Base-by-base conservation (phyloP, 2,888 invertebrate species). In the Linnaemya vulpina region DNA sequence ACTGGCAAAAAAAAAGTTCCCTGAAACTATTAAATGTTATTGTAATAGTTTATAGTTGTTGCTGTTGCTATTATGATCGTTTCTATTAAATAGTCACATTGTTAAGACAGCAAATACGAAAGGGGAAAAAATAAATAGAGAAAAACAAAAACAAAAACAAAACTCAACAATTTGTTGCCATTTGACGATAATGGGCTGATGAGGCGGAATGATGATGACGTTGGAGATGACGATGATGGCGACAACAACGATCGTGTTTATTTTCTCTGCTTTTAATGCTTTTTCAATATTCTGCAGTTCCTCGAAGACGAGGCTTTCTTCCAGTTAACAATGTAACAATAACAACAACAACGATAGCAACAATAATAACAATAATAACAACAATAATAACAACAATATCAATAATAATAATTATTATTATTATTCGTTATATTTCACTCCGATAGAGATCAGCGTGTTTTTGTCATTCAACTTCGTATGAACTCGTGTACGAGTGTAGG, bases 11-110 rank as follows among this genome's bases (percentile, higher is more conserved):
- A 73, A 63, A 71, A 79, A 58, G 46, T 83, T 81, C 81, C 79
- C 77, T 70, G 77, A 70, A 85, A 77, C 70, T 55, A 86, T 76
- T 70, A 80, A 75, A 83, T 73, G 67, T 80, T 79, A 80, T 83
- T 83, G 60, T 79, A 78, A 83, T 78, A 49, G 82, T 78, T n/a
- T 79, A 83, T 83, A 62, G 51, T 63, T 79, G 74, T 58, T 74
- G 65, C 53, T 30, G 68, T 49, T 70, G 49, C 74, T 77, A 49
- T 46, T 79, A 67, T 70, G 53, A 60, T 60, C 71, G 77, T 73
- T 77, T 73, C 73, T 79, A 79, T 80, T 80, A 73, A 73, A 77
- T 74, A 81, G 63, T 35, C 63, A 82, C 81, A 76, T 75, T 76
- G 81, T 76, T 70, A 55, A 70, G 62, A 46, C 35, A 67, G 30